These are phyloP conservation scores for Tenebrosternarchus preto DNA, from an alignment of 2,113 vertebrate species.

Conservation along the genomic window DNA sequence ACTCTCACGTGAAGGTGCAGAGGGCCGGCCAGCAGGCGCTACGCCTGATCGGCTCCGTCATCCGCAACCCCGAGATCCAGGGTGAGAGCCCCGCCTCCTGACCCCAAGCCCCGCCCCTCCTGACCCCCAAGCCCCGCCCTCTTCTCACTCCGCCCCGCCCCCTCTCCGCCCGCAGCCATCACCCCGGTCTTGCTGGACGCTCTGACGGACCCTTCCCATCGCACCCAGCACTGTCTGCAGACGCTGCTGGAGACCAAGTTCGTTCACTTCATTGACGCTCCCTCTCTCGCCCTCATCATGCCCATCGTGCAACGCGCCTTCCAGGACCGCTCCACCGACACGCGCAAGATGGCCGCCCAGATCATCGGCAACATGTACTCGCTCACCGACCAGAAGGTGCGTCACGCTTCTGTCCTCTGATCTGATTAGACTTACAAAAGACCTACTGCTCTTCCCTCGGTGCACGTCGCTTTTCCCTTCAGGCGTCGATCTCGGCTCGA, in stretches of 20 bases:
- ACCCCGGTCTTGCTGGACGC: constrained; percentile 93
- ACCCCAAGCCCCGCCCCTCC: too few species aligned
- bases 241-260: constrained; percentile 97
- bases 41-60: constrained; percentile 94
- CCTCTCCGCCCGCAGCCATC: constrained; percentile 78
- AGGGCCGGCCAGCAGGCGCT: constrained; percentile 97
- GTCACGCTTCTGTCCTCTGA: neutral
- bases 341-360: constrained; percentile 98
- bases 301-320: constrained; percentile 98
- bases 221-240: constrained; percentile 94
- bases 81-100: constrained; percentile 71
- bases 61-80: constrained; percentile 96
- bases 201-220: constrained; percentile 92
- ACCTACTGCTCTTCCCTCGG: neutral
- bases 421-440: neutral
- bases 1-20: constrained; percentile 98
- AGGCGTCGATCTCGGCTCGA: too few species aligned
- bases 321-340: constrained; percentile 96
- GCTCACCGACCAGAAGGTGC: constrained; percentile 96
- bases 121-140: too few species aligned
- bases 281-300: constrained; percentile 97
- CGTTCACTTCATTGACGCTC: constrained; percentile 97
- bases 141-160: neutral
- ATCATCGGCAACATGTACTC: constrained; percentile 99
- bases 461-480: too few species aligned